Evolutionary conservation across 2,113 vertebrate species (phyloP).

Genomic region (Piaya cayana): DNA sequence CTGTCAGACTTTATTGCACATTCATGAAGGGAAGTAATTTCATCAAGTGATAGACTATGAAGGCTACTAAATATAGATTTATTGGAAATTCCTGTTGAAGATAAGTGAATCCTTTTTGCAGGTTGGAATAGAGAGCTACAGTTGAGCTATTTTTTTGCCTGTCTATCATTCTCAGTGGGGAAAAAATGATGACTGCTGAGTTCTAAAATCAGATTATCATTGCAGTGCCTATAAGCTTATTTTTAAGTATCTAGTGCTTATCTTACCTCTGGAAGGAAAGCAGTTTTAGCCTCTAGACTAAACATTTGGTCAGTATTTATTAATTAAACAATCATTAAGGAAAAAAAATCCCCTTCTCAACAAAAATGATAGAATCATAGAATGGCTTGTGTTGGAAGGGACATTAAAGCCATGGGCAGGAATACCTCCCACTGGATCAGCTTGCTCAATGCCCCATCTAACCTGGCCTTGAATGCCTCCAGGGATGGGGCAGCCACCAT

Average conservation of each 20-base stretch:
- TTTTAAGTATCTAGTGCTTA: not conserved
- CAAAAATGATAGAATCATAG: not conserved
- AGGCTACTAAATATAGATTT: conserved; percentile 61
- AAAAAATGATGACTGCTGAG: conserved; percentile 18
- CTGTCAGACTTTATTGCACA: conserved; percentile 54
- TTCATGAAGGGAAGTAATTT: conserved; percentile 54
- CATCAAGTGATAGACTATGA: conserved; percentile 48
- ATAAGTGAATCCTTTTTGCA: conserved; percentile 50
- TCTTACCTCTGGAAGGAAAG: not conserved
- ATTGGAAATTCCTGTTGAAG: conserved; percentile 44
- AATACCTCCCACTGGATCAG: no score
- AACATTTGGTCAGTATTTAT: not conserved
- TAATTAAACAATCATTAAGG: not conserved
- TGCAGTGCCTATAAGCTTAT: not conserved
- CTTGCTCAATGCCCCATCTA: no score
- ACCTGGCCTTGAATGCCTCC: no score
- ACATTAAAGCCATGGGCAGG: no score
- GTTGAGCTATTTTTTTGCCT: conserved; percentile 45
- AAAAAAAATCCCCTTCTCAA: not conserved
- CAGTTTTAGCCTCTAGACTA: not conserved
- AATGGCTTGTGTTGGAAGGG: no score
- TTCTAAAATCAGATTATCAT: conserved; percentile 40
- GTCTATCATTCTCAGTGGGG: not conserved
- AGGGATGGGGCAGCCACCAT: no score
- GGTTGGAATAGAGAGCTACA: conserved; percentile 28